Percentiles rank a stretch among this genome's conserved stretches.
phyloP scores from a whole-genome alignment of 2,888 invertebrate species.

The Eledona agricola region DNA sequence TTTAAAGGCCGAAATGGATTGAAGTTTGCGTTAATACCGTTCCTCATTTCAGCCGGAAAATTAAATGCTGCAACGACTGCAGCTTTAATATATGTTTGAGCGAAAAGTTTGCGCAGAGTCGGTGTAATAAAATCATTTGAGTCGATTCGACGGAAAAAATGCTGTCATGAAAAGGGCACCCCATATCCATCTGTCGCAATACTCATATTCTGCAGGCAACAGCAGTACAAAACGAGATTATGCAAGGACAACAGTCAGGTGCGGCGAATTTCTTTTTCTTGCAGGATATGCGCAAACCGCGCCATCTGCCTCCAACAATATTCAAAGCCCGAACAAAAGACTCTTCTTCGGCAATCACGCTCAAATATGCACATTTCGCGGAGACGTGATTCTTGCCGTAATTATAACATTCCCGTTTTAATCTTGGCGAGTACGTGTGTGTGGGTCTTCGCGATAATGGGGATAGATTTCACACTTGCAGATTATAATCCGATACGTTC shows the following conservation, averaged over 20 bases:
- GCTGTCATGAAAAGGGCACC: conserved; percentile 1
- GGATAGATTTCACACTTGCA: conserved; percentile 49
- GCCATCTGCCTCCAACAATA: conserved; percentile 29
- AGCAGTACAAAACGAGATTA: conserved; percentile 24
- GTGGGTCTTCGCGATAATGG: conserved; percentile 16
- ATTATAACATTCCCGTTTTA: conserved; percentile 35
- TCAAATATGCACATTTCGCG: conserved; percentile 20
- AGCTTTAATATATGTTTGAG: too few relatives aligned
- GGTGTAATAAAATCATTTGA: too few relatives aligned
- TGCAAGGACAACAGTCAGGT: conserved; percentile 35
- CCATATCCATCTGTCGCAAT: conserved; percentile 26
- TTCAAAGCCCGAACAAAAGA: conserved; percentile 27
- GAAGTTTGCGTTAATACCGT: too few relatives aligned
- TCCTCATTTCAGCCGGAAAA: too few relatives aligned
- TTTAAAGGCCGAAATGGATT: too few relatives aligned
- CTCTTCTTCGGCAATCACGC: conserved; percentile 24
- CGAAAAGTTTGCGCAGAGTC: too few relatives aligned
- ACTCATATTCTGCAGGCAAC: conserved; percentile 27
- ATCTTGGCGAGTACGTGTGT: conserved; percentile 30
- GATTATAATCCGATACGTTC: conserved; percentile 45
- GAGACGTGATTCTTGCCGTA: conserved; percentile 15
- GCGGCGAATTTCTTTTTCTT: conserved; percentile 34
- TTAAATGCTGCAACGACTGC: too few relatives aligned
- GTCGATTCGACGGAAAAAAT: too few relatives aligned
- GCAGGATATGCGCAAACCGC: conserved; percentile 29